phyloP scores from a whole-genome alignment of 2,888 invertebrate species.

The Lithophane leautieri region DNA sequence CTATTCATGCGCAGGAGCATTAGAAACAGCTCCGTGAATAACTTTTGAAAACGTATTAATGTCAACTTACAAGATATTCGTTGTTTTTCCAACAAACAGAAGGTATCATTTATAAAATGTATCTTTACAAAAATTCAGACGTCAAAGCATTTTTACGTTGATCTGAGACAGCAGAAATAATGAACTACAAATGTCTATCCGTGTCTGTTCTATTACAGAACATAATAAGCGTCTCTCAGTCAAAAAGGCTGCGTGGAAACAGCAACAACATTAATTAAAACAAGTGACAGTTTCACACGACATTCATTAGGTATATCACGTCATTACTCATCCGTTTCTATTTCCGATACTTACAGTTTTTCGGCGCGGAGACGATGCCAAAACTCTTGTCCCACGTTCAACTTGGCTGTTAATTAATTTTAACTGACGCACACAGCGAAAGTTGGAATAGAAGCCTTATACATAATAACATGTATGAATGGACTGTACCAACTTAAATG shows the following conservation, averaged over 20 bases:
- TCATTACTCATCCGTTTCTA: conserved; percentile 87
- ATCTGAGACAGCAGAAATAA: conserved; percentile 77
- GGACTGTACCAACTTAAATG: conserved; percentile 76
- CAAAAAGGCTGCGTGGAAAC: conserved; percentile 72
- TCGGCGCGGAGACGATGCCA: conserved; percentile 79
- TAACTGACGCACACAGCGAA: conserved; percentile 79
- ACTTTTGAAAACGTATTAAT: conserved; percentile 56
- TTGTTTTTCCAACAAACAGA: conserved; percentile 60
- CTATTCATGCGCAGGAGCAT: conserved; percentile 48
- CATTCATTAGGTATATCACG: conserved; percentile 82
- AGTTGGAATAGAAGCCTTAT: conserved; percentile 76
- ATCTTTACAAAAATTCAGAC: conserved; percentile 73
- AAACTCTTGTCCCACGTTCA: conserved; percentile 80
- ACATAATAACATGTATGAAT: conserved; percentile 73
- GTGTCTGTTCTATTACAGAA: conserved; percentile 76
- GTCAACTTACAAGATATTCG: conserved; percentile 62
- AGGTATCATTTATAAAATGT: conserved; percentile 77
- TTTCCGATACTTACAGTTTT: conserved; percentile 87
- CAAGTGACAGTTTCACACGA: conserved; percentile 86
- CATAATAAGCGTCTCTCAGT: conserved; percentile 67
- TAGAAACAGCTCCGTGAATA: conserved; percentile 40
- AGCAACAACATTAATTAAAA: conserved; percentile 83
- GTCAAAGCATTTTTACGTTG: conserved; percentile 82
- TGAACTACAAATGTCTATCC: conserved; percentile 80
- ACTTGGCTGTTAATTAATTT: conserved; percentile 85